A percentile compares a stretch with the other conserved stretches of the same genome.
These are phyloP conservation scores for Oopsacas minuta DNA, from an alignment of 37 sponge, comb jelly and placozoan species.

Conservation along the genomic window DNA sequence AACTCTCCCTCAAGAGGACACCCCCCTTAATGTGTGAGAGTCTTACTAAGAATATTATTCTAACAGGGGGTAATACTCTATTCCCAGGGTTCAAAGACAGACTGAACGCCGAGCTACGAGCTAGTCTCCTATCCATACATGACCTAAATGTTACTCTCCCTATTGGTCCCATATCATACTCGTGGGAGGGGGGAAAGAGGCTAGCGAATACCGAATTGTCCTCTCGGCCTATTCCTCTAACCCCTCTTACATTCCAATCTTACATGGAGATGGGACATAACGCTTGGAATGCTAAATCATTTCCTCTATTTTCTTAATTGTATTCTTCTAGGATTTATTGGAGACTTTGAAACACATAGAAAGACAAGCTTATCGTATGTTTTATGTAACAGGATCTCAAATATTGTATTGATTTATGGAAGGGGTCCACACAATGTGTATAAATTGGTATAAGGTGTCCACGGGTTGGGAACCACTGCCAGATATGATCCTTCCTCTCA, in stretches of 20 bases:
- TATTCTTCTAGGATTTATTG: too few relatives aligned
- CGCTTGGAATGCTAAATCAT: conserved; percentile 37
- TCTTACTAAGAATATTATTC: conserved; percentile 71
- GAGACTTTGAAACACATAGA: too few relatives aligned
- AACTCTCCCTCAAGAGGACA: conserved; percentile 48
- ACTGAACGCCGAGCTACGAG: conserved; percentile 49
- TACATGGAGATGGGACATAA: conserved; percentile 67
- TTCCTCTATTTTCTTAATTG: too few relatives aligned
- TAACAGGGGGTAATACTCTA: conserved; percentile 72
- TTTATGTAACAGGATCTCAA: too few relatives aligned
- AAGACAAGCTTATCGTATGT: too few relatives aligned
- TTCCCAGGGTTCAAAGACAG: conserved; percentile 67
- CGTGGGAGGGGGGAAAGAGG: conserved; percentile 61
- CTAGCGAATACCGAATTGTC: background rate
- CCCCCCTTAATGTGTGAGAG: conserved; percentile 75
- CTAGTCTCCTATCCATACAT: conserved; percentile 44
- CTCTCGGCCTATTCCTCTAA: conserved; percentile 4
- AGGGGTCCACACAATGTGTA: too few relatives aligned
- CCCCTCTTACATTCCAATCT: conserved; percentile 35
- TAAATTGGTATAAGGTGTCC: too few relatives aligned
- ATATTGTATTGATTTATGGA: too few relatives aligned
- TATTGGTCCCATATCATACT: conserved; percentile 36
- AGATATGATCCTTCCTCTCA: too few relatives aligned
- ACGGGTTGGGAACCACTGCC: too few relatives aligned
- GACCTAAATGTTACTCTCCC: conserved; percentile 39